These are phyloP conservation scores for Cistogaster globosa DNA, from an alignment of 2,888 invertebrate genomes.

Conservation along the genomic window DNA sequence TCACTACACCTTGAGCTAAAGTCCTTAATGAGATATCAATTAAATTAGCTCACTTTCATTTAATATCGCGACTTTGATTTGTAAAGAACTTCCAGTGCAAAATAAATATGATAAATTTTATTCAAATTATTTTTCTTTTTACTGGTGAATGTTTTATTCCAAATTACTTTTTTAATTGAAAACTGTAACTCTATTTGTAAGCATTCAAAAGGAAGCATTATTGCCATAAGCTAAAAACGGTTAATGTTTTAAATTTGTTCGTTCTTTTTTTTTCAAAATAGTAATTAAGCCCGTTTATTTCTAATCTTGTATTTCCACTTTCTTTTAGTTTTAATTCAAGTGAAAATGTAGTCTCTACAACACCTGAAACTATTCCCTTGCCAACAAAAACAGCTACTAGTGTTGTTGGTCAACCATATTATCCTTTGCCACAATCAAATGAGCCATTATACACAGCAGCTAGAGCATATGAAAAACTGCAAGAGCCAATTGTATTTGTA, in stretches of 20 bases:
- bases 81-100: too few species aligned
- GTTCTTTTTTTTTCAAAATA: background rate
- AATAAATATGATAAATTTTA: too few species aligned
- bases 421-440: conserved; percentile 66
- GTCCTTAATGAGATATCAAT: too few species aligned
- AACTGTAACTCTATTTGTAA: too few species aligned
- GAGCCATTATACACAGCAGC: conserved; percentile 54
- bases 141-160: too few species aligned
- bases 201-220: too few species aligned
- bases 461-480: conserved; percentile 33
- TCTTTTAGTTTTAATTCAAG: conserved; percentile 79
- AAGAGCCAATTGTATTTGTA: conserved; percentile 63
- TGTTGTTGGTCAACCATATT: conserved; percentile 56
- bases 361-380: conserved; percentile 59
- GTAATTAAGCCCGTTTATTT: conserved; percentile 31
- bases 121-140: too few species aligned
- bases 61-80: too few species aligned
- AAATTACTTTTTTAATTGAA: too few species aligned
- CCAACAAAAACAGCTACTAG: conserved; percentile 23
- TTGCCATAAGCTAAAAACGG: too few species aligned
- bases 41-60: too few species aligned
- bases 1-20: too few species aligned
- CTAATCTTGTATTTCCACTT: conserved; percentile 37
- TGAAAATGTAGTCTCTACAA: conserved; percentile 77
- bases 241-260: background rate